These are phyloP conservation scores for Sus cebifrons DNA, from an alignment of 2,797 vertebrate species.

Conservation along the genomic window DNA sequence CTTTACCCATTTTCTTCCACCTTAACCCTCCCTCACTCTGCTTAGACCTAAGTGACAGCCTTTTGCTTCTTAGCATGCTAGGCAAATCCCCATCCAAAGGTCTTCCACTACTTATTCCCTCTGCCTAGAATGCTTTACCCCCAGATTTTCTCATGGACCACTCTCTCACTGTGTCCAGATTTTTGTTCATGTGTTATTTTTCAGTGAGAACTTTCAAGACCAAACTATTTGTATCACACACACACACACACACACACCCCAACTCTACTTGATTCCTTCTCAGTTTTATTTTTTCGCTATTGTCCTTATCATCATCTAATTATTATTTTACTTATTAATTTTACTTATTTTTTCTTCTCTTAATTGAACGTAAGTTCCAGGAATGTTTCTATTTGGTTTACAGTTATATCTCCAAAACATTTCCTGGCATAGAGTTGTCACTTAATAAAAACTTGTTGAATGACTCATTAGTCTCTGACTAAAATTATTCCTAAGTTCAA, in stretches of 20 bases:
- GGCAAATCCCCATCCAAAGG: not conserved
- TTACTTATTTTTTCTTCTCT: not conserved
- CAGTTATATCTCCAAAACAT: not conserved
- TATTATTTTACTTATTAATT: not conserved
- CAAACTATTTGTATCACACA: not conserved
- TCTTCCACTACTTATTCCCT: not conserved
- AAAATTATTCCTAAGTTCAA: slow-evolving; percentile 15
- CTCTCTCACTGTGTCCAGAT: not conserved
- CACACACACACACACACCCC: not conserved
- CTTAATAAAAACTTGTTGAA: slow-evolving; percentile 28
- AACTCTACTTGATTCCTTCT: not conserved
- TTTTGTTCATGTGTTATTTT: slow-evolving; percentile 10
- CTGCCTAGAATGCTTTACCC: not conserved
- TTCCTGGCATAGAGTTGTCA: not conserved
- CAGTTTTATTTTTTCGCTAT: not conserved
- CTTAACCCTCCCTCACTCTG: not conserved
- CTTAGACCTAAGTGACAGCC: not conserved
- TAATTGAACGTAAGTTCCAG: slow-evolving; percentile 3
- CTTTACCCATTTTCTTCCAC: not conserved
- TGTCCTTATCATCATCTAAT: not conserved
- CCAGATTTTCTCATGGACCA: not conserved
- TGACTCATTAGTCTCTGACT: not conserved
- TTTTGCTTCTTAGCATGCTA: not conserved
- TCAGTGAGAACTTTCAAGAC: not conserved
- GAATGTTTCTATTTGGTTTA: slow-evolving; percentile 24